phyloP scores from a whole-genome alignment of 2,113 vertebrate genomes.

The Chitala chitala region DNA sequence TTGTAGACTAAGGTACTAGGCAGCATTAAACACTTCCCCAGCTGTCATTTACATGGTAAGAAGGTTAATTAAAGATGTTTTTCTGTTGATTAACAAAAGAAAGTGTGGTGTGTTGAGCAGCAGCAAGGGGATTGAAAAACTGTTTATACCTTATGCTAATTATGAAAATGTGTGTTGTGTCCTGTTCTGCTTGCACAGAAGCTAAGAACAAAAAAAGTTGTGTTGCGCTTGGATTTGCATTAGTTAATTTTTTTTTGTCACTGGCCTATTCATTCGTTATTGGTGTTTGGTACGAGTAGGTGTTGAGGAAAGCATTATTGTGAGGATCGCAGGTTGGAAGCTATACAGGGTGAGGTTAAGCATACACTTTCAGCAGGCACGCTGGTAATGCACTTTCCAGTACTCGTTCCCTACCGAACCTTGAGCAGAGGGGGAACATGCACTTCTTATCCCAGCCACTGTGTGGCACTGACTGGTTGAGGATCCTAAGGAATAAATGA shows the following conservation, averaged over 20 bases:
- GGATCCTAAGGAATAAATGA: neutral
- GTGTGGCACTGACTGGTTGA: neutral
- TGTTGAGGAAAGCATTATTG: neutral
- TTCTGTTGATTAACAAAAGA: slow-evolving; percentile 13
- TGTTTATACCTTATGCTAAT: slow-evolving; percentile 2
- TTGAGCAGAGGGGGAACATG: neutral
- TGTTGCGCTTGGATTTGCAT: neutral
- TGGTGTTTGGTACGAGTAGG: neutral
- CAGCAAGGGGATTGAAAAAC: neutral
- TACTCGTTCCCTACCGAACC: neutral
- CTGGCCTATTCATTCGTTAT: neutral
- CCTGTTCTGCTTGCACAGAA: neutral
- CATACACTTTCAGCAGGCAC: neutral
- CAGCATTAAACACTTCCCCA: slow-evolving; percentile 41
- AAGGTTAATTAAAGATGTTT: slow-evolving; percentile 42
- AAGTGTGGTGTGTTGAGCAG: neutral
- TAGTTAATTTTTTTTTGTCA: neutral
- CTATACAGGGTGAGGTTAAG: neutral
- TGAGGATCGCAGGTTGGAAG: neutral
- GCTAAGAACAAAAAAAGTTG: neutral
- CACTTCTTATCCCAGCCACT: neutral
- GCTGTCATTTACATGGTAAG: slow-evolving; percentile 35
- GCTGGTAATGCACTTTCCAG: neutral
- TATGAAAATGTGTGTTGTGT: slow-evolving; percentile 2
- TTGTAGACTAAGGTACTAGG: slow-evolving; percentile 40